Percentiles rank a stretch among this genome's conserved stretches.
Evolutionary conservation across 2,797 vertebrate genomes (phyloP).

Genomic region (Hippocampus kuda): DNA sequence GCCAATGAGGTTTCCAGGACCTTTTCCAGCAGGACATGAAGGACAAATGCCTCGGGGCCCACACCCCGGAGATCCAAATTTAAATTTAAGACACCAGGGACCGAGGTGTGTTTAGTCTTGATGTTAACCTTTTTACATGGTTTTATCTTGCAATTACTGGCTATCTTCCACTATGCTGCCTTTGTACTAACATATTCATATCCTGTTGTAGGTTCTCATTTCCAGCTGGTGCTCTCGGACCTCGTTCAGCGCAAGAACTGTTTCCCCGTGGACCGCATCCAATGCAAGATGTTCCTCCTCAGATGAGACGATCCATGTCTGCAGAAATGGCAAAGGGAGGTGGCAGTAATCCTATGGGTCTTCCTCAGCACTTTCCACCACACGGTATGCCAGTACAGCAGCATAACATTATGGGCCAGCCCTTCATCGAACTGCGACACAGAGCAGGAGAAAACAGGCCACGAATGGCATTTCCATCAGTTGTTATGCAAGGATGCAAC

Average conservation of each 20-base stretch:
- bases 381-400: slow-evolving; percentile 82
- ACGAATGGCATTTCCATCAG: slow-evolving; percentile 68
- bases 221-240: slow-evolving; percentile 70
- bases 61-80: slow-evolving; percentile 72
- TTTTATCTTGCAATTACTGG: not conserved
- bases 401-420: slow-evolving; percentile 92
- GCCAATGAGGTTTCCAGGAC: slow-evolving; percentile 74
- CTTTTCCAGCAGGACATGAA: slow-evolving; percentile 80
- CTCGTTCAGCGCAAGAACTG: slow-evolving; percentile 75
- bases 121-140: not conserved
- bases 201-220: slow-evolving; percentile 74
- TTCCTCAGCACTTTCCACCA: slow-evolving; percentile 77
- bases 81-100: slow-evolving; percentile 77
- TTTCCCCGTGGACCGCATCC: slow-evolving; percentile 78
- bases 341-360: slow-evolving; percentile 64
- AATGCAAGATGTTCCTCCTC: slow-evolving; percentile 78
- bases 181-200: slow-evolving; percentile 8
- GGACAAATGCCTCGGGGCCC: slow-evolving; percentile 73
- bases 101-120: slow-evolving; percentile 70
- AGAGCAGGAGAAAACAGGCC: slow-evolving; percentile 80
- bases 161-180: not conserved
- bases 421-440: slow-evolving; percentile 91
- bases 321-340: slow-evolving; percentile 76
- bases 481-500: slow-evolving; percentile 58
- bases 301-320: slow-evolving; percentile 83